phyloP scores from a whole-genome alignment of 2,888 invertebrate species.

The Melieria omissa region DNA sequence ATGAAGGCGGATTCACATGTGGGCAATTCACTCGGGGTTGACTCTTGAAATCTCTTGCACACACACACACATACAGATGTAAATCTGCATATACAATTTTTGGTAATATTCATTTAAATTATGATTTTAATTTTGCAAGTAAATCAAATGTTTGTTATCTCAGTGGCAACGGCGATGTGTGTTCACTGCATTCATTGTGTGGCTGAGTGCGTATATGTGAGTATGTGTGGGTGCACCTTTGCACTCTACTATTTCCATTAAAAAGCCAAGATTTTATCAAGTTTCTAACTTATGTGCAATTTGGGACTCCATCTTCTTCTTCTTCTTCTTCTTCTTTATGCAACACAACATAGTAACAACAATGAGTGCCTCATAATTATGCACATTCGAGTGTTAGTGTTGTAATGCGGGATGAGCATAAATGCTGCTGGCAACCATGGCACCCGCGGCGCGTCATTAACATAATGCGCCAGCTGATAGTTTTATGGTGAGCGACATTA shows the following conservation, averaged over 20 bases:
- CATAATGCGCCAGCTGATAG: too few species aligned
- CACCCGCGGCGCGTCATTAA: too few species aligned
- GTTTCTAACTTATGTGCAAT: slow-evolving; percentile 42
- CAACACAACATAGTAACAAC: too few species aligned
- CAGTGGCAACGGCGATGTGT: not conserved
- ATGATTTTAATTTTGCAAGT: slow-evolving; percentile 41
- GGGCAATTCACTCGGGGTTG: slow-evolving; percentile 5
- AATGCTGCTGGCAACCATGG: too few species aligned
- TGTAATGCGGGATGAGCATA: too few species aligned
- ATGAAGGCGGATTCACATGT: slow-evolving; percentile 18
- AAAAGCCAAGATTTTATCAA: slow-evolving; percentile 29
- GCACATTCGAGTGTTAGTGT: too few species aligned
- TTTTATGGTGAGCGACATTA: too few species aligned
- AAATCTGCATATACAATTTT: slow-evolving; percentile 14
- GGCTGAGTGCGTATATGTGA: not conserved
- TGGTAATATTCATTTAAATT: slow-evolving; percentile 43
- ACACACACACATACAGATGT: not conserved
- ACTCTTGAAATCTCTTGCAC: not conserved
- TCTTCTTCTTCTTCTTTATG: too few species aligned
- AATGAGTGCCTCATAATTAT: too few species aligned
- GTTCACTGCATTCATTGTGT: not conserved
- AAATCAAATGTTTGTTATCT: slow-evolving; percentile 42
- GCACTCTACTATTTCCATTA: not conserved
- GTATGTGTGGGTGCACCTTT: not conserved
- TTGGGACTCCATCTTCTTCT: slow-evolving; percentile 34